phyloP scores from a whole-genome alignment of 92 coral and sea anemone genomes.

The Anthopleura xanthogrammica region DNA sequence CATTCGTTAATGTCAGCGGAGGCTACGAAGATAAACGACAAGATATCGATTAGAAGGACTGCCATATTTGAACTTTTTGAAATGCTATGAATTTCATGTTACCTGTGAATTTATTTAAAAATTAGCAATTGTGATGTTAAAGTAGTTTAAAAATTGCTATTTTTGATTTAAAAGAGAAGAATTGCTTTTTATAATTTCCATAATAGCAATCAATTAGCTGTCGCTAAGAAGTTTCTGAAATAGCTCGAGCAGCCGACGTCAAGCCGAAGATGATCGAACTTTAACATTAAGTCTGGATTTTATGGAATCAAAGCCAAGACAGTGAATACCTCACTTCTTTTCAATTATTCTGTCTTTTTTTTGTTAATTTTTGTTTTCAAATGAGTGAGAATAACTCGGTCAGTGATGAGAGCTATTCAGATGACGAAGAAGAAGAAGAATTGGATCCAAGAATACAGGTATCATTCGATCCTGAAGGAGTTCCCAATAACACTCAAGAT shows the following conservation, averaged over 20 bases:
- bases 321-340: background rate
- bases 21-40: background rate
- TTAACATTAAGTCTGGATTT: background rate
- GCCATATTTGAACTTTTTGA: background rate
- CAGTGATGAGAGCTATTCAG: slow-evolving; percentile 68
- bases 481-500: background rate
- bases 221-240: background rate
- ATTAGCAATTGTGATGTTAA: background rate
- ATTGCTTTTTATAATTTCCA: background rate
- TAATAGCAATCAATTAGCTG: background rate
- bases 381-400: slow-evolving; percentile 58
- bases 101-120: no score
- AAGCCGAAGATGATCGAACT: background rate
- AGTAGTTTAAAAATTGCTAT: background rate
- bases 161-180: background rate
- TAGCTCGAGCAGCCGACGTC: background rate
- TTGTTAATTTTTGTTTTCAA: slow-evolving; percentile 6
- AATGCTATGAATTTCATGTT: background rate
- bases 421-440: slow-evolving; percentile 82
- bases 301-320: background rate
- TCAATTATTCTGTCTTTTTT: slow-evolving; percentile 7
- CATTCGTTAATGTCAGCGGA: background rate
- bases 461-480: background rate
- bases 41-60: background rate
- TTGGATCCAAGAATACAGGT: slow-evolving; percentile 97